Evolutionary conservation across 2,113 vertebrate genomes (phyloP).

Genomic region (Cheilinus undulatus): DNA sequence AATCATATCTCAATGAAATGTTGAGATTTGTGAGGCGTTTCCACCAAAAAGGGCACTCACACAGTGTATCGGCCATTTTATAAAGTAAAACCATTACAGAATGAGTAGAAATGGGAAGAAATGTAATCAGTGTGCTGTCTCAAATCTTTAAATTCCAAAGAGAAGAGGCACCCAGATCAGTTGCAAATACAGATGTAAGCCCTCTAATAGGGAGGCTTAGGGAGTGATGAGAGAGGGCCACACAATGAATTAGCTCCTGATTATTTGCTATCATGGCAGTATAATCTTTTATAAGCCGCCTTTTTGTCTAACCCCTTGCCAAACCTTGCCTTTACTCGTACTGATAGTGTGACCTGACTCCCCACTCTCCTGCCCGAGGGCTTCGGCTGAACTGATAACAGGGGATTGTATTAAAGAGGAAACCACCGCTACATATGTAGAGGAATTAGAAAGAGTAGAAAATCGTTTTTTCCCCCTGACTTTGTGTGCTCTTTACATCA

Average conservation of each 20-base stretch:
- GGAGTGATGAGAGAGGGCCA: constrained; percentile 66
- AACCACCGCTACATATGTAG: constrained; percentile 12
- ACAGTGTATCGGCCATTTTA: no score
- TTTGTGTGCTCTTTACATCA: constrained; percentile 27
- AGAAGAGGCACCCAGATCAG: constrained; percentile 67
- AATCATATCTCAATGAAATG: constrained; percentile 71
- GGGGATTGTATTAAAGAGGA: constrained; percentile 26
- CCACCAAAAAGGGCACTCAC: no score
- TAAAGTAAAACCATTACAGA: constrained; percentile 32
- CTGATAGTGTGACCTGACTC: constrained; percentile 52
- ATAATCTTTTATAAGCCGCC: constrained; percentile 77
- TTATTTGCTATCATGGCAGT: constrained; percentile 77
- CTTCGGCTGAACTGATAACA: constrained; percentile 46
- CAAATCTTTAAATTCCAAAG: constrained; percentile 62
- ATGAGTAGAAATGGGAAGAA: constrained; percentile 37
- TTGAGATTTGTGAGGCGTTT: constrained; percentile 36
- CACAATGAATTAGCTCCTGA: constrained; percentile 79
- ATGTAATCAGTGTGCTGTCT: constrained; percentile 60
- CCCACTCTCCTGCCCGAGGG: constrained; percentile 35
- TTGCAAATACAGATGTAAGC: constrained; percentile 80
- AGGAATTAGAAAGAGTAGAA: constrained; percentile 33
- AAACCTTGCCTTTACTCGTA: constrained; percentile 47
- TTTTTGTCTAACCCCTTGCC: constrained; percentile 58
- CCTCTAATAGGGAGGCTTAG: constrained; percentile 80
- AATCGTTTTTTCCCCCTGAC: constrained; percentile 7